phyloP scores from a whole-genome alignment of 2,797 vertebrate genomes.

The Rousettus madagascariensis region DNA sequence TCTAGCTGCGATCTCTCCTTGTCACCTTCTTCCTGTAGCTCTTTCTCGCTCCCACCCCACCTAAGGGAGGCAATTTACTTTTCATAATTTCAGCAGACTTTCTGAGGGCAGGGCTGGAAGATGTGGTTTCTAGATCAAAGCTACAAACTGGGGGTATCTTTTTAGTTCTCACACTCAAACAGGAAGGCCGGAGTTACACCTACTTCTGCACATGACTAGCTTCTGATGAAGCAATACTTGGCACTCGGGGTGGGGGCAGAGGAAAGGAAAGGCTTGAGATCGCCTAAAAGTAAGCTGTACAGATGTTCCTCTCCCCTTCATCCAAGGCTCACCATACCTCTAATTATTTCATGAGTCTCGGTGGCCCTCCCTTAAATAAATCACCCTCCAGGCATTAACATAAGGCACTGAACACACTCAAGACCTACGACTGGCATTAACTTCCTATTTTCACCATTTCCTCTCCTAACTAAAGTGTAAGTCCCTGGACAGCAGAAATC shows the following conservation, averaged over 20 bases:
- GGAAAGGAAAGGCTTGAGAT: not conserved
- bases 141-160: not conserved
- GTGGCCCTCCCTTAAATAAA: not conserved
- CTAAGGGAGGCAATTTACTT: not conserved
- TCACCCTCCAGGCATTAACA: not conserved
- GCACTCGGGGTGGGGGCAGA: not conserved
- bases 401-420: fast-evolving
- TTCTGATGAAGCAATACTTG: constrained; percentile 50
- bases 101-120: not conserved
- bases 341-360: not conserved
- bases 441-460: not conserved
- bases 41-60: not conserved
- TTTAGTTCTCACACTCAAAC: constrained; percentile 56
- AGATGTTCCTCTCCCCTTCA: not conserved
- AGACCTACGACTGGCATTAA: not conserved
- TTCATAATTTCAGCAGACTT: not conserved
- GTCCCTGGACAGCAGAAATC: not conserved
- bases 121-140: not conserved
- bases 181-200: constrained; percentile 33
- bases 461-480: not conserved
- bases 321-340: not conserved
- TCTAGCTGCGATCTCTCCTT: fast-evolving
- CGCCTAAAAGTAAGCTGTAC: not conserved
- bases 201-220: constrained; percentile 44
- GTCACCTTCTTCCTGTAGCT: not conserved